Percentiles rank a stretch among this genome's conserved stretches.
Conservation (phyloP, 2,797 vertebrate species). For the Dipus sagitta region DNA sequence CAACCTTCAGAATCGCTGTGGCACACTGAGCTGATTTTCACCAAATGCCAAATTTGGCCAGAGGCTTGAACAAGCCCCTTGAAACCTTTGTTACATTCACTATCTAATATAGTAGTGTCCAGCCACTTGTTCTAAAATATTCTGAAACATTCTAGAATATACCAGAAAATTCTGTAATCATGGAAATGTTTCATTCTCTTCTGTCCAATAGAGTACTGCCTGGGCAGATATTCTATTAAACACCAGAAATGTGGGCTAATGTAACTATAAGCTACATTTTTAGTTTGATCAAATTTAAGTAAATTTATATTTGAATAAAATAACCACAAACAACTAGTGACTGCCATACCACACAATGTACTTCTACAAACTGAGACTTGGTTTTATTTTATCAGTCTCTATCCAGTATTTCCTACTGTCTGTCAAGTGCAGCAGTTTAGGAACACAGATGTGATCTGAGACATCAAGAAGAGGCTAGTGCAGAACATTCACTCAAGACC, state of each 20-base stretch:
- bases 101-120: neutral
- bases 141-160: slow-evolving; percentile 43
- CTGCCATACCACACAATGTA: neutral
- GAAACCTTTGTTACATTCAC: slow-evolving; percentile 23
- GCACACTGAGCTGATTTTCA: neutral
- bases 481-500: neutral
- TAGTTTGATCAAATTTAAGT: slow-evolving; percentile 10
- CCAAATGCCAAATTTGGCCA: neutral
- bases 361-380: slow-evolving; percentile 27
- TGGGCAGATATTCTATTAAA: neutral
- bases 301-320: slow-evolving; percentile 54
- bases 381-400: neutral
- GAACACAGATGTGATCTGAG: neutral
- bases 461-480: neutral
- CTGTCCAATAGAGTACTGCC: neutral
- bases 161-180: neutral
- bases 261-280: slow-evolving; percentile 9
- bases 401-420: neutral
- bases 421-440: neutral
- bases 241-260: slow-evolving; percentile 23
- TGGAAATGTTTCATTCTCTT: neutral
- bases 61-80: neutral
- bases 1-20: neutral
- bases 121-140: slow-evolving; percentile 52
- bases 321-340: neutral